phyloP scores from a whole-genome alignment of 2,888 invertebrate species.

The Altica lythri region DNA sequence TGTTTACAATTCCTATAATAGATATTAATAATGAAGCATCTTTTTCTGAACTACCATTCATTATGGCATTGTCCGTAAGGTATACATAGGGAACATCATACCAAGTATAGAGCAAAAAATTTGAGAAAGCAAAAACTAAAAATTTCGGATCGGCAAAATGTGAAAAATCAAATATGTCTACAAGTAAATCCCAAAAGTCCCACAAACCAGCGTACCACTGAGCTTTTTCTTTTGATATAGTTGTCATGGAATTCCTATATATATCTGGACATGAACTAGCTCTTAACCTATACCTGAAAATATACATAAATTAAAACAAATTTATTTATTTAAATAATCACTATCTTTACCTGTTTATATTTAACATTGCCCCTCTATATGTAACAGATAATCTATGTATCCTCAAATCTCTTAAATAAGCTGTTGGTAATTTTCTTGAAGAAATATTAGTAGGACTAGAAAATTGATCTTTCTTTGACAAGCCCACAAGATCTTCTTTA shows the following conservation, averaged over 20 bases:
- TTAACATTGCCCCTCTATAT: constrained; percentile 84
- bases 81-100: constrained; percentile 94
- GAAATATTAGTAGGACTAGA: constrained; percentile 48
- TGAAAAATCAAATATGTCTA: constrained; percentile 81
- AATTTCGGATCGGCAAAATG: constrained; percentile 77
- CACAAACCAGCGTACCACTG: constrained; percentile 75
- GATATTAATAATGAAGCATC: constrained; percentile 83
- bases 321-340: neutral
- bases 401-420: constrained; percentile 74
- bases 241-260: constrained; percentile 83
- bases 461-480: constrained; percentile 62
- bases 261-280: constrained; percentile 92
- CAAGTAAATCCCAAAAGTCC: constrained; percentile 77
- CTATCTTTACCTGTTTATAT: constrained; percentile 72
- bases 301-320: neutral
- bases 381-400: constrained; percentile 80
- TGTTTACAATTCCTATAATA: constrained; percentile 85
- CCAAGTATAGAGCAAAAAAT: constrained; percentile 90
- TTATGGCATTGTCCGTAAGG: constrained; percentile 77
- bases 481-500: constrained; percentile 58
- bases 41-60: constrained; percentile 70
- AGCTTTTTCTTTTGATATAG: constrained; percentile 79
- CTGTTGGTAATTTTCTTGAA: constrained; percentile 59
- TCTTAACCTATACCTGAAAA: constrained; percentile 66
- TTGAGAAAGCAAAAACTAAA: constrained; percentile 81